A percentile compares a stretch with the other conserved stretches of the same genome.
phyloP scores from a whole-genome alignment of 2,888 invertebrate species.

The Gandaritis pyraliata region DNA sequence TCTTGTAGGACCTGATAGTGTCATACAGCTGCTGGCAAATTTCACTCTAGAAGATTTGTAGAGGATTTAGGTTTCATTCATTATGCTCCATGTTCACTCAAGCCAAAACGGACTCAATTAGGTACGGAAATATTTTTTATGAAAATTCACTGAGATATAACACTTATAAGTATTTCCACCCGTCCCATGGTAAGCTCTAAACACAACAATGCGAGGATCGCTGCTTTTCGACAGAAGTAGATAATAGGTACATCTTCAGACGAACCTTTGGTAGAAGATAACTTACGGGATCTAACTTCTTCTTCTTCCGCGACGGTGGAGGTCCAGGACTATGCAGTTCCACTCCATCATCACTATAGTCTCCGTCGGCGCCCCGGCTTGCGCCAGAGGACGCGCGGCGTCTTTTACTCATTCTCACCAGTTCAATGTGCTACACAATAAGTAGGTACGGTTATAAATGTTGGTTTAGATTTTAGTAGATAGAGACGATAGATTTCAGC shows the following conservation, averaged over 20 bases:
- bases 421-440: constrained; percentile 9
- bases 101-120: too few relatives aligned
- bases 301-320: constrained; percentile 85
- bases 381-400: constrained; percentile 93
- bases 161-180: too few relatives aligned
- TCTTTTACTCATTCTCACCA: constrained; percentile 88
- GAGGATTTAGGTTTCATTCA: too few relatives aligned
- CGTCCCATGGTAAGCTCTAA: too few relatives aligned
- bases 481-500: too few relatives aligned
- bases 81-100: too few relatives aligned
- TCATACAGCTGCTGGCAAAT: constrained; percentile 97
- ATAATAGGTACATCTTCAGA: not conserved
- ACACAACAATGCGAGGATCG: too few relatives aligned
- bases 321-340: constrained; percentile 78
- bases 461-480: not conserved
- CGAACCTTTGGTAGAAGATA: too few relatives aligned
- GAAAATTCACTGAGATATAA: too few relatives aligned
- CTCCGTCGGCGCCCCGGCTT: constrained; percentile 87
- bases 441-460: not conserved
- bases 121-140: too few relatives aligned
- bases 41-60: constrained; percentile 87
- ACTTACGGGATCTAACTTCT: constrained; percentile 90
- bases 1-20: constrained; percentile 94
- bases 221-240: not conserved
- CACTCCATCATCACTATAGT: constrained; percentile 88